Percentiles rank a stretch among this genome's conserved stretches.
These are phyloP conservation scores for Hirundo rustica DNA, from an alignment of 2,797 vertebrate genomes.

Conservation along the genomic window DNA sequence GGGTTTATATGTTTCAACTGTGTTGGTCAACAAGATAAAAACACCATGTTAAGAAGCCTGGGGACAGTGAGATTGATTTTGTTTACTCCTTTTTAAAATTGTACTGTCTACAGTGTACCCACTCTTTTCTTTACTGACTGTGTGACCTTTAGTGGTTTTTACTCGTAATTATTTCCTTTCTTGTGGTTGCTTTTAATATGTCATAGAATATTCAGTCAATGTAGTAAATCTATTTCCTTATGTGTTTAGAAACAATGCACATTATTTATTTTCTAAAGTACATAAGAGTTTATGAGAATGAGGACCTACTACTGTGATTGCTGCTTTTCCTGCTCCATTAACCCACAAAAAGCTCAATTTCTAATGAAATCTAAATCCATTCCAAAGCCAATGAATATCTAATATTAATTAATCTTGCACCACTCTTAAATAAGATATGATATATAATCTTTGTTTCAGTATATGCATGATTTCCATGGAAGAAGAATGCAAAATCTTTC, in stretches of 20 bases:
- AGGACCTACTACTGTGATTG: not conserved
- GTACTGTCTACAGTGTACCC: not conserved
- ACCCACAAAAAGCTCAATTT: not conserved
- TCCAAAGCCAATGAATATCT: not conserved
- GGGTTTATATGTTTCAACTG: not conserved
- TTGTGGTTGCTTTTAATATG: not conserved
- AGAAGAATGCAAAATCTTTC: not conserved
- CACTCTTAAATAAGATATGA: not conserved
- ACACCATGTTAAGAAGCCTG: not conserved
- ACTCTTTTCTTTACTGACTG: not conserved
- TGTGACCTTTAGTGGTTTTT: not conserved
- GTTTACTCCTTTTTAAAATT: not conserved
- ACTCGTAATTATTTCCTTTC: constrained; percentile 2
- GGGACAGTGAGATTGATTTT: not conserved
- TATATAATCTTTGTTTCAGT: not conserved
- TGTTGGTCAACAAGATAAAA: not conserved
- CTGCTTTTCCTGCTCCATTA: not conserved
- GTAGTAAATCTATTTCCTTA: not conserved
- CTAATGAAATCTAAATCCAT: not conserved
- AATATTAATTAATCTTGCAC: not conserved
- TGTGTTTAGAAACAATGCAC: not conserved
- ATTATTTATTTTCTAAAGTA: not conserved
- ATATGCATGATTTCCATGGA: not conserved
- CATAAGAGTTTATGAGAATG: not conserved
- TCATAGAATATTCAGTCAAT: not conserved